These are phyloP conservation scores for Arion vulgaris DNA, from an alignment of 1,140 invertebrate genomes.

Conservation along the genomic window DNA sequence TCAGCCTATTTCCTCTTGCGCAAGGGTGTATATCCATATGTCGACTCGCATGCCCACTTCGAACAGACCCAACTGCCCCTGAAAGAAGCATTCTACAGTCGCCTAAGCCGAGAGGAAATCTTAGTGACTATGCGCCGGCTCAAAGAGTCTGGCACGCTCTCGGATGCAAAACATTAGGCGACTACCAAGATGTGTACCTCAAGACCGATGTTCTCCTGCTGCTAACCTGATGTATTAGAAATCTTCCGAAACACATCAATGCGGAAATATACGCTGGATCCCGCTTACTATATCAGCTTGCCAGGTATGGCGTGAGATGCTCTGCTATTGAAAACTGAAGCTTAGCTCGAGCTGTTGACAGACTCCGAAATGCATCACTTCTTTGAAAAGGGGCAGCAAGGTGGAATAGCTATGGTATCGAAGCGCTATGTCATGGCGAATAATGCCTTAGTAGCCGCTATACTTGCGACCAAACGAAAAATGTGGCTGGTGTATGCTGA, in stretches of 20 bases:
- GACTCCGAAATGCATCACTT: not conserved
- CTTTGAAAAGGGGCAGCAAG: not conserved
- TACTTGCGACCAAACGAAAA: not conserved
- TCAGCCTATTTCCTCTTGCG: not conserved
- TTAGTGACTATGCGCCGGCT: not conserved
- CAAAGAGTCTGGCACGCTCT: not conserved
- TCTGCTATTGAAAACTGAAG: not conserved
- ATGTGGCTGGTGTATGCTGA: not conserved
- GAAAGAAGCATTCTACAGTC: slow-evolving; percentile 52
- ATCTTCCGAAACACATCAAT: not conserved
- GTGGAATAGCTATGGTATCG: not conserved
- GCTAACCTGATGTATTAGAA: not conserved
- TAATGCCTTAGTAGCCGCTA: not conserved
- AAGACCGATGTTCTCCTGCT: not conserved
- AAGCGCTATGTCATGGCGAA: not conserved
- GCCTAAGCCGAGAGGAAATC: slow-evolving; percentile 30
- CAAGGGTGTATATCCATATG: slow-evolving; percentile 63
- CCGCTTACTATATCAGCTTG: not conserved
- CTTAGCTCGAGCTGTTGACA: not conserved
- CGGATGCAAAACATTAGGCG: not conserved
- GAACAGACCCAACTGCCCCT: slow-evolving; percentile 54
- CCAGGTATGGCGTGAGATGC: not conserved
- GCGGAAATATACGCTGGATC: not conserved
- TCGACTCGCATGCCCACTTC: slow-evolving; percentile 52
- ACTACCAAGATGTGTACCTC: not conserved